These are phyloP conservation scores for Nematopogon swammerdamellus DNA, from an alignment of 2,888 invertebrate species.

Conservation along the genomic window DNA sequence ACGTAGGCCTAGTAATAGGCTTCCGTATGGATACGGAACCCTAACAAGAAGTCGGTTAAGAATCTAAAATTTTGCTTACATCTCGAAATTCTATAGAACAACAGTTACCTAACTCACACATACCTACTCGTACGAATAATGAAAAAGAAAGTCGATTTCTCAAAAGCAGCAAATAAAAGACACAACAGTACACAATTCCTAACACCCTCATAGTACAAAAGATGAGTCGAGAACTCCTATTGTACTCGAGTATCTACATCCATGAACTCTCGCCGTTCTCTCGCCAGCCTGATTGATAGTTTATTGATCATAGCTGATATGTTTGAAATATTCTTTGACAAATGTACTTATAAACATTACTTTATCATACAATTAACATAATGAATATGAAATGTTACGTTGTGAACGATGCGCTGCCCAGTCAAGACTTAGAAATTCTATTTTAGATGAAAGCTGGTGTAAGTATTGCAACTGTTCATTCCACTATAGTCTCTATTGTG, in stretches of 20 bases:
- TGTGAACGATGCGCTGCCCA: not conserved
- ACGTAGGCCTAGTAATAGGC: too few species aligned
- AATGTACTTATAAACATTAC: slow-evolving; percentile 18
- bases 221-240: not conserved
- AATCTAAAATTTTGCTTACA: too few species aligned
- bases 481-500: too few species aligned
- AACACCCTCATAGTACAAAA: not conserved
- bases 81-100: too few species aligned
- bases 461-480: too few species aligned
- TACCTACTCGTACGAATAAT: too few species aligned
- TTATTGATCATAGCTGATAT: slow-evolving; percentile 11
- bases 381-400: slow-evolving; percentile 14
- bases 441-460: too few species aligned
- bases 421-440: not conserved
- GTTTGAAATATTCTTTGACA: slow-evolving; percentile 17
- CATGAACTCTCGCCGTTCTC: not conserved
- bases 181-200: not conserved
- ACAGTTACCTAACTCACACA: too few species aligned
- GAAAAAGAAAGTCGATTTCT: not conserved
- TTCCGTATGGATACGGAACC: too few species aligned
- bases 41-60: too few species aligned
- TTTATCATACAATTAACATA: slow-evolving; percentile 17
- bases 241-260: slow-evolving; percentile 1
- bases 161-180: not conserved
- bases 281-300: slow-evolving; percentile 13